Conservation (phyloP, 2,888 invertebrate species). For the Erebia aethiops region DNA sequence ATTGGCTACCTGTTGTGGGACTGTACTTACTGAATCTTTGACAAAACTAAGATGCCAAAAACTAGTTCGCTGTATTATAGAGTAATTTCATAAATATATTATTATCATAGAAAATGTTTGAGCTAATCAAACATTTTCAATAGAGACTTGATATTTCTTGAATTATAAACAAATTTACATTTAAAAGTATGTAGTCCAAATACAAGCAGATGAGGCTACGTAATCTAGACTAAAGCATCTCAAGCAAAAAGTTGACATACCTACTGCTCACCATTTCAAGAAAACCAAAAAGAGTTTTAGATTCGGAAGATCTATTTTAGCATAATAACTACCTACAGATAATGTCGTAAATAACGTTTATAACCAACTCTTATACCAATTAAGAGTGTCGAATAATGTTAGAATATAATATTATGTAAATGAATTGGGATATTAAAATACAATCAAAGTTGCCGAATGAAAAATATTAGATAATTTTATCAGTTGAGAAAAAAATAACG, state of each 20-base stretch:
- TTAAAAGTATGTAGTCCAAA: not conserved
- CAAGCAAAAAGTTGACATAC: not conserved
- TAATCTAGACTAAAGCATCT: not conserved
- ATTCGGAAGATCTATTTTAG: not conserved
- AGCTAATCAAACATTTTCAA: no score
- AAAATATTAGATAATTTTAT: conserved; percentile 24
- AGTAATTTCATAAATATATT: no score
- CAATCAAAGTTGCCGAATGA: conserved; percentile 36
- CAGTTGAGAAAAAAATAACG: conserved; percentile 20
- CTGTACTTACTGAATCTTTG: no score
- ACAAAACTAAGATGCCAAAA: no score
- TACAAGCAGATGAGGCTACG: not conserved
- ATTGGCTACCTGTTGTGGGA: no score
- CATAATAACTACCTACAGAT: conserved; percentile 2
- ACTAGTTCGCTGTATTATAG: no score
- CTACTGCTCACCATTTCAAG: not conserved
- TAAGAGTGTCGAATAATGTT: conserved; percentile 11
- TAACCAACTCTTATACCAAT: conserved; percentile 7
- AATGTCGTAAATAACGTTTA: conserved; percentile 7
- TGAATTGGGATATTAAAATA: conserved; percentile 34
- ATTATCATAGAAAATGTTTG: no score
- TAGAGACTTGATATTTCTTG: not conserved
- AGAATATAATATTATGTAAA: conserved; percentile 22
- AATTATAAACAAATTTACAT: not conserved
- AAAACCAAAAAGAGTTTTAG: not conserved